Evolutionary conservation across 2,888 invertebrate species (phyloP).

Genomic region (Pilophorus perplexus): DNA sequence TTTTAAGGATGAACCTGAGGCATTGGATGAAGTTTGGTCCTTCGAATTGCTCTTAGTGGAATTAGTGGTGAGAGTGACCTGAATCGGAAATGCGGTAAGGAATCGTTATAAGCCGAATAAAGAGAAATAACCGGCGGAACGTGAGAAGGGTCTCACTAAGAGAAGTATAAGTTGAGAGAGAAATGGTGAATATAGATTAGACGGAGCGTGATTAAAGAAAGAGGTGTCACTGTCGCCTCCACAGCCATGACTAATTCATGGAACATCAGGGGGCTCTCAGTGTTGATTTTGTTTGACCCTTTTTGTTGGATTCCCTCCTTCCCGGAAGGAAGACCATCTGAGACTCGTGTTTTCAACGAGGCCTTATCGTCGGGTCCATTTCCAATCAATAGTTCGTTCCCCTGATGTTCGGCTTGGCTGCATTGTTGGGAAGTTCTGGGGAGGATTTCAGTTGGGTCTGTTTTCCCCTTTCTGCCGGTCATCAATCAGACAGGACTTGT

Average conservation of each 20-base stretch:
- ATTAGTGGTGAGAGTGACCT: not conserved
- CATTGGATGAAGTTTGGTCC: too few species aligned
- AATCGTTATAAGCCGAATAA: constrained; percentile 11
- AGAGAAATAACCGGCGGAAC: constrained; percentile 9
- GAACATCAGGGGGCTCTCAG: constrained; percentile 3
- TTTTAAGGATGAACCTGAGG: not conserved
- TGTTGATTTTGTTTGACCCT: constrained; percentile 1
- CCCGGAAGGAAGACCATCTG: not conserved
- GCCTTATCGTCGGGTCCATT: not conserved
- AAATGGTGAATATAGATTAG: constrained; percentile 29
- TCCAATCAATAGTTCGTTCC: constrained; percentile 26
- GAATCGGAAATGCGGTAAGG: not conserved
- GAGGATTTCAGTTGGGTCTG: too few species aligned
- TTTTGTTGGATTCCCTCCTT: not conserved
- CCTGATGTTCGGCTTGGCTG: not conserved
- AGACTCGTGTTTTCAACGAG: too few species aligned
- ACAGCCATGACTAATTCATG: constrained; percentile 37
- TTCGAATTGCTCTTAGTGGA: not conserved
- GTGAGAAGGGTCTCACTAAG: not conserved
- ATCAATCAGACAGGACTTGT: constrained; percentile 32
- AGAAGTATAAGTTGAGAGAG: constrained; percentile 17
- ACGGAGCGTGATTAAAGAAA: constrained; percentile 29
- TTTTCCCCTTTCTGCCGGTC: constrained; percentile 7
- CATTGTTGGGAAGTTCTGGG: too few species aligned
- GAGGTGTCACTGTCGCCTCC: constrained; percentile 9